Base-by-base conservation (phyloP, 1,140 invertebrate species). In the Tribolium castaneum region DNA sequence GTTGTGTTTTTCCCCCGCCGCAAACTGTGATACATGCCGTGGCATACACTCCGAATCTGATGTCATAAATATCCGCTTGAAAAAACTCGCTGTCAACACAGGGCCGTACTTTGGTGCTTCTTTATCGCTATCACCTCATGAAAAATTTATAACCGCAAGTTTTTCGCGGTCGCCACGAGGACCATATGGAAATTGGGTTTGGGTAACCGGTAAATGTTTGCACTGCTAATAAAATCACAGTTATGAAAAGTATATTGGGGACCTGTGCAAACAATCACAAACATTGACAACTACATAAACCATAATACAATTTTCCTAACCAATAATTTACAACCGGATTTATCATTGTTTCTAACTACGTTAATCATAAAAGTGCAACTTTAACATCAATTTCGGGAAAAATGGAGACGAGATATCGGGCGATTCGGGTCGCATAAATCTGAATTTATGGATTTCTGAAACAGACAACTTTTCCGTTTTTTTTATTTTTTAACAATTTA, bases 21-120 rank as follows among this genome's bases (percentile, higher is more conserved):
- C 25, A 56, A 56, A 73, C 59, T 73, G 71, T 73, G 71, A 73
- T 73, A 73, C 71, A 73, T 73, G 71, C 52, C 34, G 49, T 30
- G 71, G 71, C 71, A 73, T 52, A 52, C 71, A 73, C 71, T 73
- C 71, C 59, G 71, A 56, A 73, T 73, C 71, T 73, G 71, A 73
- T 73, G 71, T 73, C 71, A 73, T 73, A 73, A 73, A 73, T 73
- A 73, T 73, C 71, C 52, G 71, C 50, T 52, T 56, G 52, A 73
- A 73, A 73, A 73, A 51, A 56, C 71, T 51, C 25, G 71, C 71
- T 73, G 71, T 73, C 71, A 73, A 73, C 71, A 56, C 71, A 73
- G 71, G 49, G 71, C 49, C 71, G 71, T 73, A 73, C 71, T 51
- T 66, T 66, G 71, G 50, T 52, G n/a, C 50, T 56, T 73, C 39